Conservation (phyloP, 37 sponge, comb jelly and placozoan genomes). For the Oscarella lobularis region DNA sequence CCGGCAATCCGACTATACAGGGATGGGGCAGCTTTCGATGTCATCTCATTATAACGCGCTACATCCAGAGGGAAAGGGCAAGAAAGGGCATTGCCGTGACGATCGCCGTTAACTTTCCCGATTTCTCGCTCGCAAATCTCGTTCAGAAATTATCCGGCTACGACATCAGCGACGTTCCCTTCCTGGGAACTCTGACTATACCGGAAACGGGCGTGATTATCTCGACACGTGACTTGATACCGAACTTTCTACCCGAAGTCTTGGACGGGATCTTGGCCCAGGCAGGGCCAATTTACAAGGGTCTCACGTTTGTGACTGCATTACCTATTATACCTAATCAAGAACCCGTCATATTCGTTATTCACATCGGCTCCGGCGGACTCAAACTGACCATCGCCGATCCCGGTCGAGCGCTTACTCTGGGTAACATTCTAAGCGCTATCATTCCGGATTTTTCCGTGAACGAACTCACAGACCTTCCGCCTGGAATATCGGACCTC, state of each 20-base stretch:
- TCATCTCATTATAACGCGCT: neutral
- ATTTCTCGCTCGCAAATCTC: neutral
- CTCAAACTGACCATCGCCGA: neutral
- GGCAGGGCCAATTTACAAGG: neutral
- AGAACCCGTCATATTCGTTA: neutral
- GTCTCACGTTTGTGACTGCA: neutral
- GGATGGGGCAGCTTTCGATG: conserved; percentile 1
- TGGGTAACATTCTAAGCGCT: neutral
- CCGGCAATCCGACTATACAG: neutral
- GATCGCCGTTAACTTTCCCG: neutral
- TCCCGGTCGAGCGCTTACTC: neutral
- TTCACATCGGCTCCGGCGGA: neutral
- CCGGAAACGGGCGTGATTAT: neutral
- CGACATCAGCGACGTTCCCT: neutral
- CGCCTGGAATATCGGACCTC: neutral
- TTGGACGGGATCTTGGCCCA: neutral
- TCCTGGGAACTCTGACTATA: neutral
- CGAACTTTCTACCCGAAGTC: neutral
- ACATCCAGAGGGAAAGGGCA: neutral
- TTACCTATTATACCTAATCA: neutral
- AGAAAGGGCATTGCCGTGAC: neutral
- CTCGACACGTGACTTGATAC: neutral
- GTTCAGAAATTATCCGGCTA: neutral
- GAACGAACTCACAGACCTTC: neutral
- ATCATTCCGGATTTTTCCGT: neutral